Percentiles rank a stretch among this genome's conserved stretches.
Evolutionary conservation across 2,797 vertebrate species (phyloP).

Genomic region (Moxostoma hubbsi): DNA sequence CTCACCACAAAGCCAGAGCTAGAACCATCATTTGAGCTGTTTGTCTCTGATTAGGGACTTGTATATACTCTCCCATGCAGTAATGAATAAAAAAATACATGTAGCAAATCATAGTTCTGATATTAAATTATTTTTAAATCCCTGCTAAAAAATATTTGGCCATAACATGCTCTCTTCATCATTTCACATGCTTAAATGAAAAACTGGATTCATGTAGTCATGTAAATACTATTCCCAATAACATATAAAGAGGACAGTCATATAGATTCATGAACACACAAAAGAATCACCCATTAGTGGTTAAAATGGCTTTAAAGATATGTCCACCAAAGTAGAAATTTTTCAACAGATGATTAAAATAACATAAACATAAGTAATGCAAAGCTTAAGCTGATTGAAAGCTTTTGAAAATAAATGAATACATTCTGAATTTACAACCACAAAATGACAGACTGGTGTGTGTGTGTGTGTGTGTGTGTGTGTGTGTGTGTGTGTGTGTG

Average conservation of each 20-base stretch:
- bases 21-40: not conserved
- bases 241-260: too few relatives aligned
- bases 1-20: not conserved
- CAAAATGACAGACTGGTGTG: not conserved
- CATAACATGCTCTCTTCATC: not conserved
- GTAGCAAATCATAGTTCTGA: not conserved
- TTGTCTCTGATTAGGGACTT: not conserved
- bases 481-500: not conserved
- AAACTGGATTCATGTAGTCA: too few relatives aligned
- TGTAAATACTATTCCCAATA: too few relatives aligned
- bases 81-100: not conserved
- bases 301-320: not conserved
- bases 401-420: not conserved
- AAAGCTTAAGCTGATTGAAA: not conserved
- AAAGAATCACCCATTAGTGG: not conserved
- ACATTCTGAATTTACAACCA: not conserved
- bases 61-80: not conserved
- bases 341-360: not conserved
- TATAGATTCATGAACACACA: too few relatives aligned
- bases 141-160: not conserved
- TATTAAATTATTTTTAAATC: not conserved
- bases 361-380: not conserved
- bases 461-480: too few relatives aligned
- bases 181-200: not conserved
- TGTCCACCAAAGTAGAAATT: not conserved